Evolutionary conservation across 1,140 invertebrate species (phyloP).

Genomic region (Scaptomyza graminum): DNA sequence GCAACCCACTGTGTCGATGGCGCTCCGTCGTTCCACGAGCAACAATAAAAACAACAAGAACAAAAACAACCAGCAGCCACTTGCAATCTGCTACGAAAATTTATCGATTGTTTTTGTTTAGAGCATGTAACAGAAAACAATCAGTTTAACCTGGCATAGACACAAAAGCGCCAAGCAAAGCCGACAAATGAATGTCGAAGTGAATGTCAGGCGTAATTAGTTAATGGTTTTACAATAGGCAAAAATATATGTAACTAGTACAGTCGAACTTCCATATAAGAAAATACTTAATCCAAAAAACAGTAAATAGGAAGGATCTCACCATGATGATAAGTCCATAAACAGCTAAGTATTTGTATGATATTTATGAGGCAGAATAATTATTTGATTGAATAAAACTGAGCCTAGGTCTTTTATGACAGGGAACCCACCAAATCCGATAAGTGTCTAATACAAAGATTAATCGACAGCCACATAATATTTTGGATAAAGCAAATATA

Average conservation of each 20-base stretch:
- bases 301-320: too few species aligned
- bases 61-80: conserved; percentile 59
- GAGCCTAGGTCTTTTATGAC: too few species aligned
- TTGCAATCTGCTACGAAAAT: conserved; percentile 78
- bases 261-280: too few species aligned
- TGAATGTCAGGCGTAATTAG: conserved; percentile 21
- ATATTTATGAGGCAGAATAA: too few species aligned
- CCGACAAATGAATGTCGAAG: conserved; percentile 17
- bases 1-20: conserved; percentile 75
- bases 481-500: too few species aligned
- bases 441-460: too few species aligned
- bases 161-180: conserved; percentile 72
- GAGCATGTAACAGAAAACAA: conserved; percentile 43
- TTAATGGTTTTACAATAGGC: conserved; percentile 6
- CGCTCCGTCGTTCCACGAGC: conserved; percentile 38
- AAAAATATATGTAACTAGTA: background rate
- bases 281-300: too few species aligned
- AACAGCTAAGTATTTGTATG: too few species aligned
- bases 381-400: too few species aligned
- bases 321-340: too few species aligned
- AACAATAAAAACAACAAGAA: conserved; percentile 15
- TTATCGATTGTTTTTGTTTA: conserved; percentile 81
- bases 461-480: too few species aligned
- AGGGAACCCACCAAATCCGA: too few species aligned
- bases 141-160: conserved; percentile 62